Base-by-base conservation (phyloP, 2,113 vertebrate genomes). In the Columbina picui region DNA sequence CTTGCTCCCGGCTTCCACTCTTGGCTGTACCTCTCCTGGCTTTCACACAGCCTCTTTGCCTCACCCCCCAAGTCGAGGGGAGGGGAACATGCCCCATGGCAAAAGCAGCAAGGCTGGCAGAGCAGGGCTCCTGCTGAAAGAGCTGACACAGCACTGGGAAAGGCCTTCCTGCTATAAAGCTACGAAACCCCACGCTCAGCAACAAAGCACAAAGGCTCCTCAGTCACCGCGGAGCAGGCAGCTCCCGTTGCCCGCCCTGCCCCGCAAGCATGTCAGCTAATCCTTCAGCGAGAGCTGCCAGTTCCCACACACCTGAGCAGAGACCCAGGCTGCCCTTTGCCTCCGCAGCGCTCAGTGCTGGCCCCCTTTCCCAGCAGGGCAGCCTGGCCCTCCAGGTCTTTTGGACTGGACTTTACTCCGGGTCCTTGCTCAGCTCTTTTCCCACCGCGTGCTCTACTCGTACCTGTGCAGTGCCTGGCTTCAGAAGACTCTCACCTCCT, bases 181-280 rank as follows among this genome's bases (percentile, higher is more conserved):
- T 78, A 30, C 9, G 70, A 98, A 98, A 97, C 60, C 93, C 94
- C 87, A 6, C 90, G 96, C 98, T 98, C 98, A 98, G 98, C 98
- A 98, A 96, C 94, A 97, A 97, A 96, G 95, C 97, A 98, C 98
- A 98, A 97, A 98, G 96, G 94, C 89, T 96, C 53, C 92, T 96
- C 93, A 96, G 96, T 92, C 92, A 82, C 90, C 29, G 27, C 49
- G 3, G 80, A 93, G 87, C 71, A 96, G 94, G 87, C 90, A 84
- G 93, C 93, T 97, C 97, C 77, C 60, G 78, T 25, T 79, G 92
- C 71, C 73, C 8, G 88, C 61, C 89, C 88, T 57, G 32, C 93
- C 97, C 94, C 91, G 2, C 90, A 32, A 45, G 49, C 91, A 18
- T 2, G 7, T 25, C 90, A 73, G 92, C 96, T 96, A 61, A 90